phyloP scores from a whole-genome alignment of 2,888 invertebrate species.

The Xanthostigma xanthostigma region DNA sequence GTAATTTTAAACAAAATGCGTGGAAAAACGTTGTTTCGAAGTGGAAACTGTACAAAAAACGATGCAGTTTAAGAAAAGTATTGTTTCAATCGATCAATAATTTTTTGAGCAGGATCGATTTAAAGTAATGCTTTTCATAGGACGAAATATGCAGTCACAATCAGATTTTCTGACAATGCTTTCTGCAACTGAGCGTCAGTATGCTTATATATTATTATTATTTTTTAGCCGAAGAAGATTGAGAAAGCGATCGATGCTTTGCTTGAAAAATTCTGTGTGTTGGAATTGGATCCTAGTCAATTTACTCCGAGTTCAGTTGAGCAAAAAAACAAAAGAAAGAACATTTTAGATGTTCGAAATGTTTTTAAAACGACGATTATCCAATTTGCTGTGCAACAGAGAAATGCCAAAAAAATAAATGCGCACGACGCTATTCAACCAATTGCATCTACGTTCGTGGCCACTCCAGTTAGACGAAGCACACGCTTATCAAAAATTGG shows the following conservation, averaged over 20 bases:
- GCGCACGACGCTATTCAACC: constrained; percentile 25
- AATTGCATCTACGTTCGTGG: constrained; percentile 21
- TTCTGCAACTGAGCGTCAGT: too few relatives aligned
- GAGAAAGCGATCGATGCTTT: constrained; percentile 38
- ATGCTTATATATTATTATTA: neutral
- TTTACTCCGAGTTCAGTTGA: constrained; percentile 11
- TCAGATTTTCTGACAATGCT: too few relatives aligned
- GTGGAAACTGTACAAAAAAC: too few relatives aligned
- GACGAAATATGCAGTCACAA: too few relatives aligned
- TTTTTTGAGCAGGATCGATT: too few relatives aligned
- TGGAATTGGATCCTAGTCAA: constrained; percentile 33
- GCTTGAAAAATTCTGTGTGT: constrained; percentile 39
- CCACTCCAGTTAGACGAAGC: constrained; percentile 36
- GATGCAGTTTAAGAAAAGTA: too few relatives aligned
- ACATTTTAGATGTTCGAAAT: constrained; percentile 35
- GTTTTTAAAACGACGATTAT: constrained; percentile 43
- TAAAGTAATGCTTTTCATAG: too few relatives aligned
- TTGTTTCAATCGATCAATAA: too few relatives aligned
- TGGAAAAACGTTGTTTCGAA: too few relatives aligned
- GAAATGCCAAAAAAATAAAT: constrained; percentile 15
- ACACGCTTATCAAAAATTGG: constrained; percentile 22
- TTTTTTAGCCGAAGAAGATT: constrained; percentile 31
- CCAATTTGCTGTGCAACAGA: constrained; percentile 36
- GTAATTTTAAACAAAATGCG: too few relatives aligned
- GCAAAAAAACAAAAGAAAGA: constrained; percentile 14